Percentiles rank a stretch among this genome's conserved stretches.
Evolutionary conservation across 2,113 vertebrate genomes (phyloP).

Genomic region (Halichoerus grypus): DNA sequence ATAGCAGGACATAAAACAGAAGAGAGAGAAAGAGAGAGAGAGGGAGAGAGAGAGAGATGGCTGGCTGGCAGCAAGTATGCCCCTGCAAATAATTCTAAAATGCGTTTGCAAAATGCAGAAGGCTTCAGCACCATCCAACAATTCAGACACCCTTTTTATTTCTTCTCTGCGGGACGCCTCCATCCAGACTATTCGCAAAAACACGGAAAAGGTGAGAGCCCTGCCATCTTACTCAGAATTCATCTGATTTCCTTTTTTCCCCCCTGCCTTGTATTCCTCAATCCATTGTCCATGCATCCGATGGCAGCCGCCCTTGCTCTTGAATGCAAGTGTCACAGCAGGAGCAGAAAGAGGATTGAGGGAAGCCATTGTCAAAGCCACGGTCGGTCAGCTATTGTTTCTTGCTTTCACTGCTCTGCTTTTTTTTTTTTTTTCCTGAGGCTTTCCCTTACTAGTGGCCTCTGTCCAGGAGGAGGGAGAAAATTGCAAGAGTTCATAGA

Average conservation of each 20-base stretch:
- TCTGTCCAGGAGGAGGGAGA: slow-evolving; percentile 86
- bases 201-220: slow-evolving; percentile 88
- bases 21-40: slow-evolving; percentile 79
- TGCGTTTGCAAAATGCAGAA: slow-evolving; percentile 86
- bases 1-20: slow-evolving; percentile 86
- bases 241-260: slow-evolving; percentile 84
- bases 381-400: slow-evolving; percentile 86
- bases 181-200: slow-evolving; percentile 86
- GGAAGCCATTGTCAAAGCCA: slow-evolving; percentile 88
- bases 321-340: slow-evolving; percentile 87
- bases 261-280: slow-evolving; percentile 85
- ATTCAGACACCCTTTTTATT: slow-evolving; percentile 88
- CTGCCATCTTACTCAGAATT: slow-evolving; percentile 88
- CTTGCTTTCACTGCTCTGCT: slow-evolving; percentile 84
- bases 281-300: slow-evolving; percentile 86
- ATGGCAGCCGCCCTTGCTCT: slow-evolving; percentile 87
- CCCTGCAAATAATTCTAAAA: slow-evolving; percentile 88
- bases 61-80: slow-evolving; percentile 84
- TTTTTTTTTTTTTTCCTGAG: slow-evolving; percentile 61
- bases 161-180: slow-evolving; percentile 87
- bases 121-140: slow-evolving; percentile 86
- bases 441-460: slow-evolving; percentile 87
- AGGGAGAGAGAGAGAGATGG: slow-evolving; percentile 84
- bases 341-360: slow-evolving; percentile 85
- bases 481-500: slow-evolving; percentile 84